Conservation (phyloP, 2,113 vertebrate species). For the Psophia crepitans region DNA sequence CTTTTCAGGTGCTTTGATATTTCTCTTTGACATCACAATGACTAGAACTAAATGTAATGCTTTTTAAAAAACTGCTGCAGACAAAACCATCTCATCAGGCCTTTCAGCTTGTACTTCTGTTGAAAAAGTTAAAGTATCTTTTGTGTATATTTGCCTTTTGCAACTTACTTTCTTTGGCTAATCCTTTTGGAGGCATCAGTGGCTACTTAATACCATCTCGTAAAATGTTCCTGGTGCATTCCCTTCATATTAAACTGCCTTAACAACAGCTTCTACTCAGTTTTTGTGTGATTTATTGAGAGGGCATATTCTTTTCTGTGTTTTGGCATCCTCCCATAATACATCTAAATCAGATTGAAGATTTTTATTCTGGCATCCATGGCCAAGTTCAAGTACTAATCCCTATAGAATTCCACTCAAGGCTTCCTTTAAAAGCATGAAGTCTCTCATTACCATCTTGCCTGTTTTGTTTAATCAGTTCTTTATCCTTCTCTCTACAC, state of each 20-base stretch:
- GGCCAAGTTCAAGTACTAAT: slow-evolving; percentile 29
- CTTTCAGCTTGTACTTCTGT: slow-evolving; percentile 13
- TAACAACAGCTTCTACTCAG: not conserved
- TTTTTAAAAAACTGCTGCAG: not conserved
- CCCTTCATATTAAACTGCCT: not conserved
- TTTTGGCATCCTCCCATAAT: not conserved
- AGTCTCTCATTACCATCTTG: not conserved
- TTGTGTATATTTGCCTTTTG: not conserved
- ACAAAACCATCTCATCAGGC: not conserved
- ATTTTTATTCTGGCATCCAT: not conserved
- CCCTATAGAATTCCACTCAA: not conserved
- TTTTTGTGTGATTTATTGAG: slow-evolving; percentile 32
- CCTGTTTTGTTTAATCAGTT: not conserved
- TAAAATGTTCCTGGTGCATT: slow-evolving; percentile 26
- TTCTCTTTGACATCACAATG: slow-evolving; percentile 31
- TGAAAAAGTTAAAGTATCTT: slow-evolving; percentile 2
- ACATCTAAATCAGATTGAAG: not conserved
- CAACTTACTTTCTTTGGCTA: slow-evolving; percentile 45
- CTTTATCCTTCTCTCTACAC: not conserved
- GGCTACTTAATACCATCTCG: not conserved
- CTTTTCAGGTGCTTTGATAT: slow-evolving; percentile 21
- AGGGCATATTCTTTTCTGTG: slow-evolving; percentile 15
- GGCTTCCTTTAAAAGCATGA: not conserved
- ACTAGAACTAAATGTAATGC: not conserved
- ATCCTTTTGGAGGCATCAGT: slow-evolving; percentile 9